These are phyloP conservation scores for Cuniculus paca DNA, from an alignment of 2,797 vertebrate genomes.

Conservation along the genomic window DNA sequence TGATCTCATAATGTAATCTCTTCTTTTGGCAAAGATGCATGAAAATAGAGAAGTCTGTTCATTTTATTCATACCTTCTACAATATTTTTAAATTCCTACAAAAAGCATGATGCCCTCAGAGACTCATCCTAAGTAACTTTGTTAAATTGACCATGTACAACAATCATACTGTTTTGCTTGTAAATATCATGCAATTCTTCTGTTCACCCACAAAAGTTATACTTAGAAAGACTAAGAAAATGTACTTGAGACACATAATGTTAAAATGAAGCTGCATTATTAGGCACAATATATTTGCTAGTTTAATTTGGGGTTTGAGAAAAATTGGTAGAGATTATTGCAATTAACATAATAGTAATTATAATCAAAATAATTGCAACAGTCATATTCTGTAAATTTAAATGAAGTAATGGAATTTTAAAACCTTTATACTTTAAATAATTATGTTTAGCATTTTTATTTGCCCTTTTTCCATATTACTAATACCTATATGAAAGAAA, in stretches of 20 bases:
- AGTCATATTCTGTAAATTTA: conserved; percentile 56
- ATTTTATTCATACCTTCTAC: neutral
- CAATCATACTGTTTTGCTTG: neutral
- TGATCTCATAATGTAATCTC: neutral
- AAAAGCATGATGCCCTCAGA: neutral
- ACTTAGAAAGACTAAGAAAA: neutral
- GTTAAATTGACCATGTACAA: neutral
- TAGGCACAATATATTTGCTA: neutral
- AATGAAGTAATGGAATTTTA: conserved; percentile 53
- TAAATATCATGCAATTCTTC: neutral
- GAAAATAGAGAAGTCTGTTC: neutral
- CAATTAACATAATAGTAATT: conserved; percentile 69
- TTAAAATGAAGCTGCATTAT: neutral
- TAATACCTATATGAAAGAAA: neutral
- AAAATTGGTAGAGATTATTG: conserved; percentile 58
- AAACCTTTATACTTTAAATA: conserved; percentile 55
- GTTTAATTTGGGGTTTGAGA: conserved; percentile 49
- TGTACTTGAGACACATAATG: neutral
- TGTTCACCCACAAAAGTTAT: neutral
- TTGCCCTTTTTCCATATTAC: neutral
- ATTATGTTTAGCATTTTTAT: neutral
- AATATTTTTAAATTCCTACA: neutral
- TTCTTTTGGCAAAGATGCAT: neutral
- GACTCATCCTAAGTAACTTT: neutral
- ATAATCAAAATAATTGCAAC: conserved; percentile 72